Percentiles rank a stretch among this genome's conserved stretches.
Conservation (phyloP, 2,888 invertebrate genomes). For the Graphium colonna region DNA sequence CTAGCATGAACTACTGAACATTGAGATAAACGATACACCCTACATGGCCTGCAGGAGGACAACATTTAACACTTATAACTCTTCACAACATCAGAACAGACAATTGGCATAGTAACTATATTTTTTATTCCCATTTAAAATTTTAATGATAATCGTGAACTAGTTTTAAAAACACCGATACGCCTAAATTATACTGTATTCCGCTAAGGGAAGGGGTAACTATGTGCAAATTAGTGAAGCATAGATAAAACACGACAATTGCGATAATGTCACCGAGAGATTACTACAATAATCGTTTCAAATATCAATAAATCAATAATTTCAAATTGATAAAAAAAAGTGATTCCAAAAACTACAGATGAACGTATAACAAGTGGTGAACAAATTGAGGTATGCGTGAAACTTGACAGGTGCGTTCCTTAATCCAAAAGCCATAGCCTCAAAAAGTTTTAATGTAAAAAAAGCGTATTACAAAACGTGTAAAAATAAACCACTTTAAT, state of each 20-base stretch:
- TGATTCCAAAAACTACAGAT: slow-evolving; percentile 14
- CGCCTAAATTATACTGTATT: slow-evolving; percentile 67
- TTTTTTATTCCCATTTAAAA: slow-evolving; percentile 15
- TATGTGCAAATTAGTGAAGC: slow-evolving; percentile 39
- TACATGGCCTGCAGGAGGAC: slow-evolving; percentile 51
- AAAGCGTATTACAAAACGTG: neutral
- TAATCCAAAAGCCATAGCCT: slow-evolving; percentile 2
- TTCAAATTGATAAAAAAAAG: too few relatives aligned
- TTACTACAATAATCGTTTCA: neutral
- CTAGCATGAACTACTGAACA: slow-evolving; percentile 76
- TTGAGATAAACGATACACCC: slow-evolving; percentile 61
- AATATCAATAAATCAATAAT: too few relatives aligned
- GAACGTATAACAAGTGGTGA: slow-evolving; percentile 13
- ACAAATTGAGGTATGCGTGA: neutral
- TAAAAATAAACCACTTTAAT: too few relatives aligned
- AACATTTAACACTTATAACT: slow-evolving; percentile 68
- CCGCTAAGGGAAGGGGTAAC: slow-evolving; percentile 47
- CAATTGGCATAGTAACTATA: slow-evolving; percentile 57
- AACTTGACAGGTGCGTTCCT: neutral
- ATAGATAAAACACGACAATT: slow-evolving; percentile 1
- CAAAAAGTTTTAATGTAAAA: slow-evolving; percentile 6
- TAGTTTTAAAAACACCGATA: slow-evolving; percentile 74
- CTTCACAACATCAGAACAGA: slow-evolving; percentile 73
- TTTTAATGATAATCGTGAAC: slow-evolving; percentile 54
- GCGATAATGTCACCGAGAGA: slow-evolving; percentile 20